Conservation (phyloP, 2,113 vertebrate genomes). For the Notarius lentiginosus region DNA sequence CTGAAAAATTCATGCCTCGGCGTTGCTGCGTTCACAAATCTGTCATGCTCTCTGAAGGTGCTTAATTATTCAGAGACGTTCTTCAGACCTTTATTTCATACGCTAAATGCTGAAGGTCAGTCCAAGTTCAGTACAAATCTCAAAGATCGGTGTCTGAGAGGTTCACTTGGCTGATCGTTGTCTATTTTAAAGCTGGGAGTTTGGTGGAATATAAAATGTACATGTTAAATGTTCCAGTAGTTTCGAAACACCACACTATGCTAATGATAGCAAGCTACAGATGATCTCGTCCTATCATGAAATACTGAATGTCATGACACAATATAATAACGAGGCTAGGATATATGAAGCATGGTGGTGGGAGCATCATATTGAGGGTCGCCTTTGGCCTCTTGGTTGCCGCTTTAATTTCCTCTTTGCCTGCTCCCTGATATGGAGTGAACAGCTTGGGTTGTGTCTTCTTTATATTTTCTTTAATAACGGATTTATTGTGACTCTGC, state of each 20-base stretch:
- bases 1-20: conserved; percentile 59
- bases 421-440: neutral
- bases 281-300: neutral
- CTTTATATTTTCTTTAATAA: neutral
- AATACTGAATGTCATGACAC: neutral
- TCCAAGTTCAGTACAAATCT: conserved; percentile 37
- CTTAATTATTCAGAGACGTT: conserved; percentile 52
- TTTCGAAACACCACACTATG: neutral
- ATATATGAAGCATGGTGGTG: neutral
- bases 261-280: neutral
- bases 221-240: neutral
- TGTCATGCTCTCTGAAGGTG: conserved; percentile 47
- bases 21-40: conserved; percentile 56
- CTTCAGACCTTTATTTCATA: conserved; percentile 34
- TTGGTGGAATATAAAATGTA: neutral
- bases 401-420: neutral
- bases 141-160: neutral
- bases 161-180: neutral
- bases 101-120: conserved; percentile 41
- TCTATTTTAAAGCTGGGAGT: neutral
- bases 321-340: neutral
- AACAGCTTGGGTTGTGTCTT: neutral
- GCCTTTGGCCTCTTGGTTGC: neutral
- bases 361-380: neutral
- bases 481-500: neutral